phyloP scores from a whole-genome alignment of 2,888 invertebrate species.

The Anthophora plumipes region DNA sequence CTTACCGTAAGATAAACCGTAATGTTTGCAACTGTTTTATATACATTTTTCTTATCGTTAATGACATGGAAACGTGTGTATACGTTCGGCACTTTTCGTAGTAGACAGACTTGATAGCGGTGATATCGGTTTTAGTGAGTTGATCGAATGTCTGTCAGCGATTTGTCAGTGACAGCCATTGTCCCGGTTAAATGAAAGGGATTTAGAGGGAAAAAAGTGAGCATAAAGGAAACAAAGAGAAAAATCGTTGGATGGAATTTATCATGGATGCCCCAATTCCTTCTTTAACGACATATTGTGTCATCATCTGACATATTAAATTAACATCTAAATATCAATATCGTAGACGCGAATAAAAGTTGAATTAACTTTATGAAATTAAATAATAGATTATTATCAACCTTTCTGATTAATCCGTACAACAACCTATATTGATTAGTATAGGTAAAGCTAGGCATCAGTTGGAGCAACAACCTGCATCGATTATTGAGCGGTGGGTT shows the following conservation, averaged over 20 bases:
- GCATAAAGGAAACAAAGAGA: constrained; percentile 18
- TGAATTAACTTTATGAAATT: background rate
- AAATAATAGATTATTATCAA: background rate
- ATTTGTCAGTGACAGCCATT: constrained; percentile 55
- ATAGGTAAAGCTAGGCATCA: constrained; percentile 34
- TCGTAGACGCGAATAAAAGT: too few species aligned
- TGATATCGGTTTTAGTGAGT: constrained; percentile 26
- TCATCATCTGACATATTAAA: background rate
- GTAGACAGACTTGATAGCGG: constrained; percentile 25
- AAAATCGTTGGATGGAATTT: constrained; percentile 26
- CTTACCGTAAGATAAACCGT: too few species aligned
- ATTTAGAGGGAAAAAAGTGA: constrained; percentile 7
- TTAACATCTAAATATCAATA: background rate
- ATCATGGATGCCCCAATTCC: constrained; percentile 50
- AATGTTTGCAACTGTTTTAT: background rate
- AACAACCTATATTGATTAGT: constrained; percentile 52
- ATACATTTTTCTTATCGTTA: background rate
- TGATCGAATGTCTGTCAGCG: constrained; percentile 25
- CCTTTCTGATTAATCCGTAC: constrained; percentile 35
- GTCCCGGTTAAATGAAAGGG: constrained; percentile 18
- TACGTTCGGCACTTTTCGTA: constrained; percentile 13
- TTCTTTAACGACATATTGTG: background rate
- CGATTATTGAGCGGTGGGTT: constrained; percentile 60
- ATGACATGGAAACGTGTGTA: constrained; percentile 3
- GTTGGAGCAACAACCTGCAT: constrained; percentile 65